Percentiles rank a stretch among this genome's conserved stretches.
These are phyloP conservation scores for Drosophila tani DNA, from an alignment of 1,140 invertebrate genomes.

Conservation along the genomic window DNA sequence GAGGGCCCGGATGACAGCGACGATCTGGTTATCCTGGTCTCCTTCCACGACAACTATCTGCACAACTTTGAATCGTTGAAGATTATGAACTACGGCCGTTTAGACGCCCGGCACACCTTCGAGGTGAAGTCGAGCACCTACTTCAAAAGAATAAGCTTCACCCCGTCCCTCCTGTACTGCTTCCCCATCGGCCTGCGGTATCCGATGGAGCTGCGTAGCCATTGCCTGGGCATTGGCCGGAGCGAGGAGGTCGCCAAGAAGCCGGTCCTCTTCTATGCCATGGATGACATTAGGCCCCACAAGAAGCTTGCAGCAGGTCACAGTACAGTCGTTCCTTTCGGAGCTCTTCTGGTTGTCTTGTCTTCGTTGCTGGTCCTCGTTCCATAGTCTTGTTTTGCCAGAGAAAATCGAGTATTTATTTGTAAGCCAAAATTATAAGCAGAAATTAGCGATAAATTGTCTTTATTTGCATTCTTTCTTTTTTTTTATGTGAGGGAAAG, in stretches of 20 bases:
- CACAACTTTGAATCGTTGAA: rapidly evolving
- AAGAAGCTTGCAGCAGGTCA: rapidly evolving
- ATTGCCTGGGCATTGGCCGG: neutral
- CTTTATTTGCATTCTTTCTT: neutral
- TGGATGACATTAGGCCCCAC: rapidly evolving
- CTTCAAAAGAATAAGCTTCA: rapidly evolving
- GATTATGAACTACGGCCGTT: neutral
- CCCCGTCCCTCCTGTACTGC: neutral
- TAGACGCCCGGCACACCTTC: neutral
- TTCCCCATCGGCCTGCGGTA: neutral
- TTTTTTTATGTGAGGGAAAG: neutral
- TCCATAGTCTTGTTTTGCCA: neutral
- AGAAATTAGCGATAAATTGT: neutral
- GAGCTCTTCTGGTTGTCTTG: neutral
- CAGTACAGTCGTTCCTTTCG: rapidly evolving
- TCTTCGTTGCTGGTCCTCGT: neutral
- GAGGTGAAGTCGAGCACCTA: rapidly evolving
- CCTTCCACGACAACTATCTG: neutral
- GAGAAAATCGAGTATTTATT: neutral
- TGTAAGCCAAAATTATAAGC: neutral
- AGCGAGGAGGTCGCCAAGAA: neutral
- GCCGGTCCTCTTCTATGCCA: neutral
- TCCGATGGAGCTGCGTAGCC: neutral
- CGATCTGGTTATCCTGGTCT: neutral
- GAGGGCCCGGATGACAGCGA: neutral